Evolutionary conservation across 2,888 invertebrate genomes (phyloP).

Genomic region (Morinoia aosen): DNA sequence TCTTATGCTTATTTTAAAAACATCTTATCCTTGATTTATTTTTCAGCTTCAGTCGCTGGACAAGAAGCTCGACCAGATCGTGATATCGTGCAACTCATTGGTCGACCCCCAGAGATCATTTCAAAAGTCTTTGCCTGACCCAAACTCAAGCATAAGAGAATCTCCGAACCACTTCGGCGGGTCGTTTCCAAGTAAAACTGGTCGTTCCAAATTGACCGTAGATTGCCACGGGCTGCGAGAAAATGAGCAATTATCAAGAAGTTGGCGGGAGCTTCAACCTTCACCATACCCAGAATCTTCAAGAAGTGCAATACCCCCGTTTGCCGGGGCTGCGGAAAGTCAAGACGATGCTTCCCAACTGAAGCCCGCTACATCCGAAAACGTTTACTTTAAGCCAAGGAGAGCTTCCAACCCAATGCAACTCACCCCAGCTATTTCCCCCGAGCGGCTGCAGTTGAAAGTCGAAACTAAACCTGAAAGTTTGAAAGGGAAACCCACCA

Average conservation of each 20-base stretch:
- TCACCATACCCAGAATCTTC: background rate
- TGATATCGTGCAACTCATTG: slow-evolving; percentile 76
- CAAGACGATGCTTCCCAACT: background rate
- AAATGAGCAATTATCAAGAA: background rate
- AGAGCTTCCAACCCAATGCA: background rate
- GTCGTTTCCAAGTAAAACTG: background rate
- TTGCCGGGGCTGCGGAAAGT: background rate
- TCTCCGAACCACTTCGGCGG: background rate
- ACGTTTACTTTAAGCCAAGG: background rate
- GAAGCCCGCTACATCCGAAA: background rate
- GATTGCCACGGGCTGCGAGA: background rate
- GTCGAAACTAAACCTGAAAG: background rate
- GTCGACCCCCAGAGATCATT: slow-evolving; percentile 70
- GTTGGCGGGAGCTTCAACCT: background rate
- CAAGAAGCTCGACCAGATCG: slow-evolving; percentile 77
- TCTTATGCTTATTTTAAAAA: too few relatives aligned
- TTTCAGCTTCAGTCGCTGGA: slow-evolving; percentile 77
- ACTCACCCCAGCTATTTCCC: background rate
- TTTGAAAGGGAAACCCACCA: too few relatives aligned
- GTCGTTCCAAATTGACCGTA: background rate
- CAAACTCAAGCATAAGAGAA: background rate
- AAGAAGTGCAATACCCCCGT: background rate
- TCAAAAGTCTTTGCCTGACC: slow-evolving; percentile 38
- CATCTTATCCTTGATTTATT: slow-evolving; percentile 21
- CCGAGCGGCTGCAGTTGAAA: background rate